Base-by-base conservation (phyloP, 2,888 invertebrate genomes). In the Lycaena phlaeas region DNA sequence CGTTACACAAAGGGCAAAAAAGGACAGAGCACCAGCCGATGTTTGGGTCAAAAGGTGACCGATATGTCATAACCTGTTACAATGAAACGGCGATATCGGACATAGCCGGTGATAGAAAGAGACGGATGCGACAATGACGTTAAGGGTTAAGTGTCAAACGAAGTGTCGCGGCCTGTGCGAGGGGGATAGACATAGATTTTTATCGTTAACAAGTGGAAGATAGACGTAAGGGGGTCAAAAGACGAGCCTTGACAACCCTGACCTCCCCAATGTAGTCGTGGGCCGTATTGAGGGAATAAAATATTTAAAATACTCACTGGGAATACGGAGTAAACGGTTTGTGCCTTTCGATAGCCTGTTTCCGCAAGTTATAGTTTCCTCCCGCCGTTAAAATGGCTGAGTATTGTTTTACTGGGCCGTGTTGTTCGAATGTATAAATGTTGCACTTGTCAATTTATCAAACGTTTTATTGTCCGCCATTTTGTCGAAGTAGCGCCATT, bases 21-120 rank as follows among this genome's bases (percentile, higher is more conserved):
- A 61, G 64, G 75, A 77, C 59, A 52, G 67, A 45, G 58, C 55
- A 43, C 64, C 48, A 53, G 55, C 52, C 66, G 70, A 73, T 68
- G 76, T 58, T 61, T 56, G 64, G 82, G 84, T 82, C 81, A 84
- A 63, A 76, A 71, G 82, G 77, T 74, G 64, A 60, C 72, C 78
- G 78, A 84, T 82, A 82, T 84, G 84, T 84, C 82, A 82, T 76
- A 84, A 82, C 82, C 84, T 73, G 77, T 75, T 66, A 52, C 69
- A 75, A 61, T 55, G 75, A 72, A 66, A 73, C 59, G 53, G 63
- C 57, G 45, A 51, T 62, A 76, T 63, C 42, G 48, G 45, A 45
- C 45, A 50, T 34, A 46, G 18, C 11, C 46, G 49, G 48, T 44
- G 65, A 54, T 42, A 52, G 74, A 81, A 59, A 62, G 64, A 68